Evolutionary conservation across 2,113 vertebrate species (phyloP).

Genomic region (Zootoca vivipara): DNA sequence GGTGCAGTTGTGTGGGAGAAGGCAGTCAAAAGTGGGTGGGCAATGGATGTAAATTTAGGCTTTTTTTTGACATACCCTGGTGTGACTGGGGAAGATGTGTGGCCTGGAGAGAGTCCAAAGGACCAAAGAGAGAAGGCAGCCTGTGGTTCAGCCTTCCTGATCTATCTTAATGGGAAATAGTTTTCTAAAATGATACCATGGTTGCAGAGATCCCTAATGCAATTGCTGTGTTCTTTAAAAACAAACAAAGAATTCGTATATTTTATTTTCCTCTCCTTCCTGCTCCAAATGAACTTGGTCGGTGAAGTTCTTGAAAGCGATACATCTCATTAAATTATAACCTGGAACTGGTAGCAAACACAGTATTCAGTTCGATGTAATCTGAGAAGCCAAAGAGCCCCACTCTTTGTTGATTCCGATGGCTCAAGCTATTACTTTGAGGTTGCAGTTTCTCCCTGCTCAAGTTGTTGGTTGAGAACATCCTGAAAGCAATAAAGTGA

Average conservation of each 20-base stretch:
- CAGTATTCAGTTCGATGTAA: slow-evolving; percentile 17
- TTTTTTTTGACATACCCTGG: too few species aligned
- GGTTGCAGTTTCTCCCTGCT: background rate
- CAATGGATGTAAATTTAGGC: too few species aligned
- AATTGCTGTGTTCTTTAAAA: background rate
- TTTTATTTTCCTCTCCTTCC: background rate
- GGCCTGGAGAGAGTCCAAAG: too few species aligned
- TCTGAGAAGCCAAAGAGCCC: slow-evolving; percentile 14
- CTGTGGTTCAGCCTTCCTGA: too few species aligned
- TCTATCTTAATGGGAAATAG: background rate
- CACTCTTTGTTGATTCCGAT: background rate
- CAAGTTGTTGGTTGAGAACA: too few species aligned
- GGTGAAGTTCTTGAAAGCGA: slow-evolving; percentile 46
- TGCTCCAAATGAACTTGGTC: slow-evolving; percentile 6
- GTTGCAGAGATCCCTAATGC: background rate
- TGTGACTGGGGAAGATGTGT: too few species aligned
- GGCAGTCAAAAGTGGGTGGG: too few species aligned
- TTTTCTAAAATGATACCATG: background rate
- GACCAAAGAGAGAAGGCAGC: too few species aligned
- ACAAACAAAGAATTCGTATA: background rate
- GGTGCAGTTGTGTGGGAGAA: too few species aligned
- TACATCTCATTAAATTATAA: slow-evolving; percentile 57
- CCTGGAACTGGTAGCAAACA: slow-evolving; percentile 23
- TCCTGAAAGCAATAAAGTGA: background rate
- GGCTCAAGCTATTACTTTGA: background rate